Evolutionary conservation across 2,797 vertebrate species (phyloP).

Genomic region (Psittacula echo): DNA sequence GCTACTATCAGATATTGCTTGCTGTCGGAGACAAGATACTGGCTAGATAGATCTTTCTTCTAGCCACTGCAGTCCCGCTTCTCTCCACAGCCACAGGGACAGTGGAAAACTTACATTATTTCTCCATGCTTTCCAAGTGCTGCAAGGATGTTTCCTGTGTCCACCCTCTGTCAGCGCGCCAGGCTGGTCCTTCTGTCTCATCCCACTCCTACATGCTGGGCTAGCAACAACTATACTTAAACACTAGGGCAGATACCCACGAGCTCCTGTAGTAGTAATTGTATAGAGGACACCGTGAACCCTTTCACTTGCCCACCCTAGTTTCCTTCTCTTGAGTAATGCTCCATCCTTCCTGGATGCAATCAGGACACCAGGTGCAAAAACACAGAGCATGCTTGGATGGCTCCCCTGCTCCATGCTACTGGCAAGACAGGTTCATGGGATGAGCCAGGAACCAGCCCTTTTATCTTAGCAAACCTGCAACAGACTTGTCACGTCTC

Average conservation of each 20-base stretch:
- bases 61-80: neutral
- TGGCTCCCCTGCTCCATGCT: neutral
- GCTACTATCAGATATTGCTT: neutral
- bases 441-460: neutral
- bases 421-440: neutral
- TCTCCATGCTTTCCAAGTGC: neutral
- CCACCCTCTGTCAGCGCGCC: neutral
- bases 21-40: neutral
- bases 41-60: neutral
- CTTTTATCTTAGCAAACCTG: neutral
- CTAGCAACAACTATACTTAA: neutral
- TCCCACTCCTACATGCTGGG: neutral
- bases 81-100: neutral
- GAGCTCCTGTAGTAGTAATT: neutral
- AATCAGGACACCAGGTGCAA: neutral
- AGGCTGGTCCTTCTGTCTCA: neutral
- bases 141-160: neutral
- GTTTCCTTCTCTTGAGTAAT: neutral
- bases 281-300: neutral
- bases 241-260: neutral
- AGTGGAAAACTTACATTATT: neutral
- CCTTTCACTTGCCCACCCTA: neutral
- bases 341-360: neutral
- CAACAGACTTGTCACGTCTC: neutral
- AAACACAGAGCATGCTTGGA: neutral